phyloP scores from a whole-genome alignment of 2,888 invertebrate species.

The Sinodicranocentrus sp. region DNA sequence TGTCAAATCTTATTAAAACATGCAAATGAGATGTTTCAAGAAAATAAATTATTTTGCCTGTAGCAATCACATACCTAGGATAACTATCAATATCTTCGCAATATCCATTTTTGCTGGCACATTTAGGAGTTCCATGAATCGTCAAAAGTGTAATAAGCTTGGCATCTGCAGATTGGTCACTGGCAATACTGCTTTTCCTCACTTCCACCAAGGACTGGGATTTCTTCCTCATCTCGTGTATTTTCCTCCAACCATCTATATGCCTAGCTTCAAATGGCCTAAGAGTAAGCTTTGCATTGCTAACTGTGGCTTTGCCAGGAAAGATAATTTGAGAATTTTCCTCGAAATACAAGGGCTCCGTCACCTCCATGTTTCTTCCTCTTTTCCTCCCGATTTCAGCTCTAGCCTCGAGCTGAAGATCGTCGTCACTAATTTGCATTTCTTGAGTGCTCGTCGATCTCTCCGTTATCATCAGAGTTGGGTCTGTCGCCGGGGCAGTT shows the following conservation, averaged over 20 bases:
- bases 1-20: neutral
- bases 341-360: constrained; percentile 8
- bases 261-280: constrained; percentile 2
- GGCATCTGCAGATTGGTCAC: constrained; percentile 46
- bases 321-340: constrained; percentile 46
- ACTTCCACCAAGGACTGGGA: constrained; percentile 23
- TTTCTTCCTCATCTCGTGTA: constrained; percentile 54
- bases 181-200: constrained; percentile 42
- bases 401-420: constrained; percentile 40
- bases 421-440: constrained; percentile 59
- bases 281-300: constrained; percentile 6
- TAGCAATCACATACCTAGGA: constrained; percentile 67
- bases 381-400: constrained; percentile 43
- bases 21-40: neutral
- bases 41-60: neutral
- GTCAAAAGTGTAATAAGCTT: constrained; percentile 29
- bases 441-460: constrained; percentile 70
- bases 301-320: constrained; percentile 44
- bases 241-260: constrained; percentile 44
- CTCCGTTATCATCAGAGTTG: constrained; percentile 32
- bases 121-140: constrained; percentile 50
- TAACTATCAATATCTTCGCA: constrained; percentile 71
- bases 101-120: constrained; percentile 65
- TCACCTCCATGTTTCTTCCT: constrained; percentile 22
- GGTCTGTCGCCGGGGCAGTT: constrained; percentile 69